Base-by-base conservation (phyloP, 2,888 invertebrate species). In the Limnephilus rhombicus region DNA sequence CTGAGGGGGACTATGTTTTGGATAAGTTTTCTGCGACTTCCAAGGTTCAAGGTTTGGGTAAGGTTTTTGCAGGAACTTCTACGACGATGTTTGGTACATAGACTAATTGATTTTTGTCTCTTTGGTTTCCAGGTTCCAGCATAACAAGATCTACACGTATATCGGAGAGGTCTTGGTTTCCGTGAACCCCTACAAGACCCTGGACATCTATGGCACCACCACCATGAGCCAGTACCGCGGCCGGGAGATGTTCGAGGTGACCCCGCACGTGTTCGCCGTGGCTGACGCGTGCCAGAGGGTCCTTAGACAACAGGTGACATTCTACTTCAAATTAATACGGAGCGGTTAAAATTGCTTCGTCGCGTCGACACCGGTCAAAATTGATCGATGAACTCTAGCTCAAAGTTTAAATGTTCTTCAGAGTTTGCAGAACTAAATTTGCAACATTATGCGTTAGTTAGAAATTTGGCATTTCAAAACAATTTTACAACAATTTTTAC, bases 101-200 rank as follows among this genome's bases (percentile, higher is more conserved):
- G 24, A 68, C 68, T 24, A 82, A 82, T 31, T 34, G 13, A 31
- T 31, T 12, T 82, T 82, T 83, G n/a, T 89, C 53, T 85, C 41
- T 34, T 90, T 87, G 49, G 45, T 94, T 96, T 96, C n/a, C 96
- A 99, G 99, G 95, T 99, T 98, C 95, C 98, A 98, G 95, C 97
- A 97, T 95, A 98, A 98, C 94, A 98, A 97, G 95, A 99, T 99
- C 95, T 99, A 99, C 97, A 99, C 99, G 12, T 99, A 99, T 96
- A 99, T 99, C 94, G 99, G 99, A 83, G 99, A 99, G 96, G 99
- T 99, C 94, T 98, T 98, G 95, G 99, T 99, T 82, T 99, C 99
- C 0, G 98, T 99, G 94, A 99, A 99, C 96, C 99, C 99, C 0
- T 99, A 99, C 96, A 97, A 98, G 95, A 97, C 97, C 86, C 97